phyloP scores from a whole-genome alignment of 2,888 invertebrate genomes.

The Sinhomidia bicolor region DNA sequence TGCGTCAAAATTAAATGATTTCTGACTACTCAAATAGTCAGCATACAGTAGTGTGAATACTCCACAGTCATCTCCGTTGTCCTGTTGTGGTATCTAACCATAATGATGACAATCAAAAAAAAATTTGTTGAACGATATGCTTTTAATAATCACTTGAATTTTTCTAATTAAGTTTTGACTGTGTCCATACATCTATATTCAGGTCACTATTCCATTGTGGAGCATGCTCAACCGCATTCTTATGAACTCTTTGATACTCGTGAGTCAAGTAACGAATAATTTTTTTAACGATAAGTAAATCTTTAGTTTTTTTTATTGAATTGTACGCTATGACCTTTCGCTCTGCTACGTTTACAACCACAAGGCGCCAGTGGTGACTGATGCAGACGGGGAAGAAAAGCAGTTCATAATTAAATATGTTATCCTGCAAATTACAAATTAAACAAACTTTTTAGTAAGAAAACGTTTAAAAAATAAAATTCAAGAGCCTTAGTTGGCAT shows the following conservation, averaged over 20 bases:
- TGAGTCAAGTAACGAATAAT: not conserved
- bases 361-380: not conserved
- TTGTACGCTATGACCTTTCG: not conserved
- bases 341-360: not conserved
- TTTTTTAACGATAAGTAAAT: not conserved
- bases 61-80: not conserved
- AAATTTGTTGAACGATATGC: not conserved
- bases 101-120: too few relatives aligned
- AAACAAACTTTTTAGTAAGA: not conserved
- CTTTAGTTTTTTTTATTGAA: not conserved
- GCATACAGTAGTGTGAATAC: not conserved
- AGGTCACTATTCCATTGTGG: not conserved
- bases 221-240: too few relatives aligned
- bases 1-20: not conserved
- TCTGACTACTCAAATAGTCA: not conserved
- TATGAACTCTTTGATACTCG: too few relatives aligned
- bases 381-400: not conserved
- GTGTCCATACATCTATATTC: too few relatives aligned
- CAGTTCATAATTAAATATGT: not conserved
- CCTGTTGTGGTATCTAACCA: conserved; percentile 5
- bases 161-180: too few relatives aligned
- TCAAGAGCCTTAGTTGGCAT: too few relatives aligned
- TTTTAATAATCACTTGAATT: too few relatives aligned
- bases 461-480: too few relatives aligned
- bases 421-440: not conserved